These are phyloP conservation scores for Smittia sp. DNA, from an alignment of 2,888 invertebrate species.

Conservation along the genomic window DNA sequence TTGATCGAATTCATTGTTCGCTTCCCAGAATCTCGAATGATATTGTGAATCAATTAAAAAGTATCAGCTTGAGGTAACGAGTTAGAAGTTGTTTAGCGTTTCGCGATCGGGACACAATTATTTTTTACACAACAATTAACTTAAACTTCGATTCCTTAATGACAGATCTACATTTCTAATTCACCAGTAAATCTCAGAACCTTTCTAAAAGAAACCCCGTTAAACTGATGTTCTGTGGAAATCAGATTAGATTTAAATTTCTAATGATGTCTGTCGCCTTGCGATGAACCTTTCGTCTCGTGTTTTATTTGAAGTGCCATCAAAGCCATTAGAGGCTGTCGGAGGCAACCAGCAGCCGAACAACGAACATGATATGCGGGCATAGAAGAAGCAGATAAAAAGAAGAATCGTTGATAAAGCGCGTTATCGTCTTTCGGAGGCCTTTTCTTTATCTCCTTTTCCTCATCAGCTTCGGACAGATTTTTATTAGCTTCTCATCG, in stretches of 20 bases:
- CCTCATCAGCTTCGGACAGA: slow-evolving; percentile 13
- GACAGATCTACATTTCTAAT: no score
- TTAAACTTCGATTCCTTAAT: no score
- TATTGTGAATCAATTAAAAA: neutral
- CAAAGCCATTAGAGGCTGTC: neutral
- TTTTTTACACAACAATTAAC: no score
- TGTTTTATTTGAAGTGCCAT: slow-evolving; percentile 5
- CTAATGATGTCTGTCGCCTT: slow-evolving; percentile 25
- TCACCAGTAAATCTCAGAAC: no score
- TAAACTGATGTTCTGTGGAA: neutral
- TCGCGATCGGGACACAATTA: no score
- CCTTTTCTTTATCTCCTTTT: slow-evolving; percentile 5
- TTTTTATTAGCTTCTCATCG: slow-evolving; percentile 14
- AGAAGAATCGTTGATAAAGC: neutral
- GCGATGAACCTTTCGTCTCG: slow-evolving; percentile 8
- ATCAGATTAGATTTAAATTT: slow-evolving; percentile 24
- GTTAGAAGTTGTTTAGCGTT: neutral
- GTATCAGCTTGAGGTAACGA: neutral
- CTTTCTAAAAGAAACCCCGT: neutral
- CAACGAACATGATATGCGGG: slow-evolving; percentile 12
- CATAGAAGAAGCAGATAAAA: neutral
- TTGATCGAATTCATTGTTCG: slow-evolving; percentile 30
- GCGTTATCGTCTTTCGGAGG: neutral
- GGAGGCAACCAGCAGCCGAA: slow-evolving; percentile 12
- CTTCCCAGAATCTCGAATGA: neutral